Evolutionary conservation across 2,797 vertebrate genomes (phyloP).

Genomic region (Chloroceryle amazona): DNA sequence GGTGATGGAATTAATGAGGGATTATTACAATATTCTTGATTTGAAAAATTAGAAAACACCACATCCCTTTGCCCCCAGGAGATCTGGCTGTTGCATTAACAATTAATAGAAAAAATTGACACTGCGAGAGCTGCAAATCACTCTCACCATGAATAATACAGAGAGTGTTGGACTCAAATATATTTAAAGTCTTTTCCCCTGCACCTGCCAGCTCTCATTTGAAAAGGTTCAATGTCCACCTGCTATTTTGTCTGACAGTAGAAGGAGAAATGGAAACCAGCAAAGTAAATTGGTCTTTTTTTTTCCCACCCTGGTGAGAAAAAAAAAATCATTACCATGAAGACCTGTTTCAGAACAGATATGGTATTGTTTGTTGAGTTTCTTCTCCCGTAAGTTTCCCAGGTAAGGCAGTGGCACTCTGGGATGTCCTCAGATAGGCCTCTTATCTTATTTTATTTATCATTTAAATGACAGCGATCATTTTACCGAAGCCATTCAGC

Average conservation of each 20-base stretch:
- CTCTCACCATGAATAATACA: constrained; percentile 46
- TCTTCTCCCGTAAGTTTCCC: background rate
- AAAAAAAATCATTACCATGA: constrained; percentile 44
- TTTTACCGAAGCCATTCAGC: background rate
- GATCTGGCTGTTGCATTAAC: constrained; percentile 65
- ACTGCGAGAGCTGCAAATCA: constrained; percentile 44
- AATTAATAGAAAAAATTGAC: constrained; percentile 73
- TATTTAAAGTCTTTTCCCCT: constrained; percentile 64
- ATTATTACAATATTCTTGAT: constrained; percentile 62
- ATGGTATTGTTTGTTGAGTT: background rate
- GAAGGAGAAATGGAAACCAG: constrained; percentile 41
- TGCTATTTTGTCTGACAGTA: constrained; percentile 46
- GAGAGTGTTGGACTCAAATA: constrained; percentile 27
- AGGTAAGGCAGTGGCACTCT: background rate
- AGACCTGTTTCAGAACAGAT: constrained; percentile 18
- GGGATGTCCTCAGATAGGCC: background rate
- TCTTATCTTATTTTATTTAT: constrained; percentile 16
- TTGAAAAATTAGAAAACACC: constrained; percentile 73
- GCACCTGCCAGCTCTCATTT: constrained; percentile 64
- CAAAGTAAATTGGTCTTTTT: constrained; percentile 50
- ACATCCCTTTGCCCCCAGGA: constrained; percentile 42
- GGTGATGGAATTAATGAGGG: constrained; percentile 71
- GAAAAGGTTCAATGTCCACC: constrained; percentile 37
- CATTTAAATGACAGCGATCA: background rate
- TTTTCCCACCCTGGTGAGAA: background rate